phyloP scores from a whole-genome alignment of 2,888 invertebrate species.

The Dolichopus griseipennis region DNA sequence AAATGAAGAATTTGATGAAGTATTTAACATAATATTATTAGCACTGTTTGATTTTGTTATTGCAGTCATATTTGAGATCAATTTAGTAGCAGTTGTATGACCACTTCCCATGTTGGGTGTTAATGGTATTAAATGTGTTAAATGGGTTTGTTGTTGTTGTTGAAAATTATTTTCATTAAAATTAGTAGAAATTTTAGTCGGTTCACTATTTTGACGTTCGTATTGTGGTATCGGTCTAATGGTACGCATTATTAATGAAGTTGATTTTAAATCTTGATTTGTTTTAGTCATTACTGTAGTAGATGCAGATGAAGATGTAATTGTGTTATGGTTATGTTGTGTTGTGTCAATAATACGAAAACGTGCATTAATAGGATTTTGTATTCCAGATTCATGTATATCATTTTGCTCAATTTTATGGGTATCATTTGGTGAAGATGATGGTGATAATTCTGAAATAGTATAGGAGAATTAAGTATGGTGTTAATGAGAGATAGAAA shows the following conservation, averaged over 20 bases:
- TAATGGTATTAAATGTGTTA: background rate
- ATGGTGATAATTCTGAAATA: background rate
- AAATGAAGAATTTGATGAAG: constrained; percentile 17
- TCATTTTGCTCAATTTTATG: background rate
- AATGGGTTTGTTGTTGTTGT: background rate
- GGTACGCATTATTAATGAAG: constrained; percentile 41
- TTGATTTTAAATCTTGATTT: constrained; percentile 40
- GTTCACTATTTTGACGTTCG: constrained; percentile 31
- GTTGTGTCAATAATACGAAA: background rate
- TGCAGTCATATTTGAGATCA: constrained; percentile 20
- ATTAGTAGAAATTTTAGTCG: constrained; percentile 26
- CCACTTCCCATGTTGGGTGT: background rate
- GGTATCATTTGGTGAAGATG: background rate
- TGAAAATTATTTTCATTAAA: constrained; percentile 14
- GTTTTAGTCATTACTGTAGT: constrained; percentile 17
- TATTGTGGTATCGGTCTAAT: constrained; percentile 34
- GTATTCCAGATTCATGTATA: background rate
- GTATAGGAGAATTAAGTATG: background rate
- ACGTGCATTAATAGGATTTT: background rate
- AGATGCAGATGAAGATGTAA: background rate
- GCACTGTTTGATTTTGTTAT: constrained; percentile 22
- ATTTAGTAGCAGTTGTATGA: constrained; percentile 18
- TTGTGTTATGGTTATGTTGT: background rate
- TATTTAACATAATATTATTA: constrained; percentile 17
- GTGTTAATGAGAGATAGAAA: background rate